phyloP scores from a whole-genome alignment of 2,888 invertebrate genomes.

The Trilocha varians region DNA sequence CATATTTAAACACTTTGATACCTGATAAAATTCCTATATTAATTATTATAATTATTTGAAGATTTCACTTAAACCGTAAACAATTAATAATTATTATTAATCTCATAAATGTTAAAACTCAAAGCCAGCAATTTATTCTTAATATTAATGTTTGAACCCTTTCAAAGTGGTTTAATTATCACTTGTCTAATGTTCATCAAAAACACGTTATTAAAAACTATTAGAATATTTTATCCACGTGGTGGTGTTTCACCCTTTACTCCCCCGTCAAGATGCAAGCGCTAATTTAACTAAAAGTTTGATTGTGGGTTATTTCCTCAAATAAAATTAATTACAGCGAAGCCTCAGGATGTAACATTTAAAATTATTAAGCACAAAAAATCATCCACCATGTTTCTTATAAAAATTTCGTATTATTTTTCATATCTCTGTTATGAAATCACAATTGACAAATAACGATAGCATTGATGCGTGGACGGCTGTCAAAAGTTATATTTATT shows the following conservation, averaged over 20 bases:
- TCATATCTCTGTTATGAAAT: constrained; percentile 44
- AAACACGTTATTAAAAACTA: constrained; percentile 64
- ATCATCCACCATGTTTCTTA: constrained; percentile 5
- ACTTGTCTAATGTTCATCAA: constrained; percentile 57
- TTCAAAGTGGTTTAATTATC: constrained; percentile 50
- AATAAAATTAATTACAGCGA: constrained; percentile 35
- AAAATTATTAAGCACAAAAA: constrained; percentile 6
- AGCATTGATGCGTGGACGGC: constrained; percentile 55
- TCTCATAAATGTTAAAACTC: not conserved
- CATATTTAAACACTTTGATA: too few relatives aligned
- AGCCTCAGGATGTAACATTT: constrained; percentile 11
- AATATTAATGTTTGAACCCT: constrained; percentile 12
- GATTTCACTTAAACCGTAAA: not conserved
- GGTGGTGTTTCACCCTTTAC: constrained; percentile 36
- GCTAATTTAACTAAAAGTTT: constrained; percentile 61
- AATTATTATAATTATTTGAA: too few relatives aligned
- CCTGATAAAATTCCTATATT: constrained; percentile 16
- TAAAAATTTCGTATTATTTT: constrained; percentile 23
- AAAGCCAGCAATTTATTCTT: constrained; percentile 8
- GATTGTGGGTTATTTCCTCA: constrained; percentile 43
- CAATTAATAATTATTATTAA: not conserved
- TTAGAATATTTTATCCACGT: constrained; percentile 55
- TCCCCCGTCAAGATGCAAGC: constrained; percentile 38
- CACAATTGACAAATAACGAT: constrained; percentile 61
- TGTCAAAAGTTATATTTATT: constrained; percentile 73